Conservation (phyloP, 35 echinoderm and acorn worm species). For the Heliocidaris erythrogramma region DNA sequence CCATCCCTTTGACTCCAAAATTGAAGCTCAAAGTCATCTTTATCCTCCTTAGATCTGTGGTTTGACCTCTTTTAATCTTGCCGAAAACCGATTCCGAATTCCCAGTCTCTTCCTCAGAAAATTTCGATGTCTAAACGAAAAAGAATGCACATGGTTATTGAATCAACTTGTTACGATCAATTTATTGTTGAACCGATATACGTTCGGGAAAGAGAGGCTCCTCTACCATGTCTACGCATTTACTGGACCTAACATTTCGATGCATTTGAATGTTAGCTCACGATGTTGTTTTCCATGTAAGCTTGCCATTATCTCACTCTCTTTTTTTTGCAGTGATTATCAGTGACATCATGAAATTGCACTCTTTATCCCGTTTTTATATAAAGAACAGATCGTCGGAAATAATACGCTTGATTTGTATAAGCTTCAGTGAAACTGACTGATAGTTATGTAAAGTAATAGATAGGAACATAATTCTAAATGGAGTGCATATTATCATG, state of each 20-base stretch:
- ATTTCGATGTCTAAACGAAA: neutral
- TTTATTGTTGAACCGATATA: neutral
- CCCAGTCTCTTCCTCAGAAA: neutral
- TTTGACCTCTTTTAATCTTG: constrained; percentile 18
- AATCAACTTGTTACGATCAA: constrained; percentile 4
- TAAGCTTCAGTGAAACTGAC: too few species aligned
- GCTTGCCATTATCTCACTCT: neutral
- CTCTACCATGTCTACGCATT: too few species aligned
- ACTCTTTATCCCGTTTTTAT: too few species aligned
- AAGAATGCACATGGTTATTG: constrained; percentile 16
- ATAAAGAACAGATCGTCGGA: too few species aligned
- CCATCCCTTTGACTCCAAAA: constrained; percentile 8
- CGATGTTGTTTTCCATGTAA: neutral
- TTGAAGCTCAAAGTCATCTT: constrained; percentile 4
- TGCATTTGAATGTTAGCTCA: too few species aligned
- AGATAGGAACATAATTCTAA: neutral
- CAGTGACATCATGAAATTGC: neutral
- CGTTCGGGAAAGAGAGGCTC: neutral
- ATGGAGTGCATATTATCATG: neutral
- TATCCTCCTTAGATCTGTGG: neutral
- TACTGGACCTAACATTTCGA: too few species aligned
- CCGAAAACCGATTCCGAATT: constrained; percentile 2
- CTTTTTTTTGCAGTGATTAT: neutral
- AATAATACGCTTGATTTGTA: too few species aligned
- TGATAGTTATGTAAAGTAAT: neutral